Evolutionary conservation across 2,888 invertebrate species (phyloP).

Genomic region (Drosophila borborema): DNA sequence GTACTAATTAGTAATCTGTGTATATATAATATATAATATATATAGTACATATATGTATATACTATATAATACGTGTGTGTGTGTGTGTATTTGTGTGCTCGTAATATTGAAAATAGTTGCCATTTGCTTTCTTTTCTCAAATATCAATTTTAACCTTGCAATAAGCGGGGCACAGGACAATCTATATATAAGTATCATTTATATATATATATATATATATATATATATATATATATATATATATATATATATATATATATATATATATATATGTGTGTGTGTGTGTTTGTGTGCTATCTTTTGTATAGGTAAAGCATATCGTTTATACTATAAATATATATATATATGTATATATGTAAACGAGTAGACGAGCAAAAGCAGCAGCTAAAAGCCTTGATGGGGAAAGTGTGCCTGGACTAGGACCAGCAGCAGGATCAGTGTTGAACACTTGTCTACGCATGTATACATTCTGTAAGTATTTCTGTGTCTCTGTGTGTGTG

Average conservation of each 20-base stretch:
- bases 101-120: constrained; percentile 64
- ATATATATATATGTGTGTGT: constrained; percentile 4
- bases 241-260: constrained; percentile 22
- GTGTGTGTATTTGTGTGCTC: constrained; percentile 41
- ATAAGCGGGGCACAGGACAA: constrained; percentile 40
- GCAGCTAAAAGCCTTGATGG: constrained; percentile 55
- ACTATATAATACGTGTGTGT: constrained; percentile 22
- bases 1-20: constrained; percentile 54
- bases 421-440: constrained; percentile 56
- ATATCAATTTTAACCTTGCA: constrained; percentile 37
- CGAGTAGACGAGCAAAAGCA: constrained; percentile 57
- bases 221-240: constrained; percentile 1
- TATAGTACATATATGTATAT: constrained; percentile 28
- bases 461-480: constrained; percentile 39
- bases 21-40: constrained; percentile 37
- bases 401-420: constrained; percentile 35
- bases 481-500: constrained; percentile 1
- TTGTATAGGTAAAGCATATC: constrained; percentile 54
- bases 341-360: constrained; percentile 32
- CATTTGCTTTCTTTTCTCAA: constrained; percentile 22
- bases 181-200: constrained; percentile 10
- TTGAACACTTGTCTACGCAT: constrained; percentile 63
- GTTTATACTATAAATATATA: constrained; percentile 30
- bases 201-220: constrained; percentile 22
- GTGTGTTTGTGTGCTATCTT: constrained; percentile 20